Conservation (phyloP, 1,140 invertebrate genomes). For the Gonioctena quinquepunctata region DNA sequence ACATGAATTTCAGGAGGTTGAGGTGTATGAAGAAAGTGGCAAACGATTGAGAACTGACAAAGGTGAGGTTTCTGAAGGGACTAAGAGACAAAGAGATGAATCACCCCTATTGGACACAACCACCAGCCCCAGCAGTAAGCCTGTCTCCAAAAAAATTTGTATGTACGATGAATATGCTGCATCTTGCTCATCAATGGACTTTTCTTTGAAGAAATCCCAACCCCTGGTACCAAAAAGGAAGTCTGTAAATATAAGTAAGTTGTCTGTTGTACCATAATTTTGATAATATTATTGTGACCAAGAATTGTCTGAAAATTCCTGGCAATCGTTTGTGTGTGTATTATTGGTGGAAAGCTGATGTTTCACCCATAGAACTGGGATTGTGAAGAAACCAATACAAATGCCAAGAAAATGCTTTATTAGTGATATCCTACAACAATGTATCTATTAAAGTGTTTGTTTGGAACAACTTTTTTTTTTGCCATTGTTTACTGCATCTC, state of each 20-base stretch:
- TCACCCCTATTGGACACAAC: conserved; percentile 25
- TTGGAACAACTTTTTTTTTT: too few relatives aligned
- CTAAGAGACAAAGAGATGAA: conserved; percentile 22
- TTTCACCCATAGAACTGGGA: too few relatives aligned
- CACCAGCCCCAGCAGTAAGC: conserved; percentile 20
- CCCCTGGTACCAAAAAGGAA: conserved; percentile 24
- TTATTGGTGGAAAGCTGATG: too few relatives aligned
- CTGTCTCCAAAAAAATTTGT: conserved; percentile 37
- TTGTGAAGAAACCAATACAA: too few relatives aligned
- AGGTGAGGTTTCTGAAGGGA: conserved; percentile 9
- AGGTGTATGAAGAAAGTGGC: conserved; percentile 29
- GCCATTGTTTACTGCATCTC: too few relatives aligned
- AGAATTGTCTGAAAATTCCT: too few relatives aligned
- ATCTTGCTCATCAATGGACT: conserved; percentile 41
- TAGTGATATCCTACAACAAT: too few relatives aligned
- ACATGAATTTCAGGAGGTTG: conserved; percentile 25
- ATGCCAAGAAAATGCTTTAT: too few relatives aligned
- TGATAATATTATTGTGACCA: background rate
- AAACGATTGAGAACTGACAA: conserved; percentile 36
- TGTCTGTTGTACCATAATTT: background rate
- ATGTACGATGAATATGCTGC: conserved; percentile 41
- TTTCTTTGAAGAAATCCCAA: conserved; percentile 28
- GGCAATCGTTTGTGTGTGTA: too few relatives aligned
- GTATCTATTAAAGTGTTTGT: too few relatives aligned
- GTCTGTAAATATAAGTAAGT: conserved; percentile 33